A percentile compares a stretch with the other conserved stretches of the same genome.
Evolutionary conservation across 2,113 vertebrate genomes (phyloP).

Genomic region (Cromileptes altivelis): DNA sequence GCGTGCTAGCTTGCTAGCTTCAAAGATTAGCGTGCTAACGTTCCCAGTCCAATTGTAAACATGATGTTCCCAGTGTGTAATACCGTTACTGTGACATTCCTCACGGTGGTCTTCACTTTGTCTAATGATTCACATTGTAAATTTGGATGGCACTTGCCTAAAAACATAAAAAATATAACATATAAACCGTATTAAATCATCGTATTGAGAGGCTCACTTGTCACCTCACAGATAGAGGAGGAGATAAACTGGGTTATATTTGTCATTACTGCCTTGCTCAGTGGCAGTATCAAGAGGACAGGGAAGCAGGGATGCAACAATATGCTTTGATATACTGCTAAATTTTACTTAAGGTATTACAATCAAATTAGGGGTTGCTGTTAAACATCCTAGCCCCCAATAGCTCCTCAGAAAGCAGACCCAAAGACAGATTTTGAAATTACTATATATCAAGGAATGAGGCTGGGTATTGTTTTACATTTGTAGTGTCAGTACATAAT

Average conservation of each 20-base stretch:
- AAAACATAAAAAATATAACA: background rate
- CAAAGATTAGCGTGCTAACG: background rate
- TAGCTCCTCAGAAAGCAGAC: too few species aligned
- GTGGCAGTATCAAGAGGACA: background rate
- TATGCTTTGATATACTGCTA: too few species aligned
- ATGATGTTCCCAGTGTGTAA: background rate
- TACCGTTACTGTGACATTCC: background rate
- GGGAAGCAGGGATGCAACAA: too few species aligned
- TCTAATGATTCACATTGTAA: fast-evolving
- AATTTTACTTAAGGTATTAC: too few species aligned
- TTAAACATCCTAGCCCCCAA: too few species aligned
- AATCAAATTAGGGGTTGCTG: too few species aligned
- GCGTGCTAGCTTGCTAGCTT: background rate
- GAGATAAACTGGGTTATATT: background rate
- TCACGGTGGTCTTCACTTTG: background rate
- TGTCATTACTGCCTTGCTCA: constrained; percentile 1
- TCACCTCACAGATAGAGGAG: too few species aligned
- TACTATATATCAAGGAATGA: too few species aligned
- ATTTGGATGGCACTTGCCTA: fast-evolving
- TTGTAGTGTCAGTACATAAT: too few species aligned
- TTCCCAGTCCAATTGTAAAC: background rate
- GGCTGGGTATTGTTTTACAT: too few species aligned
- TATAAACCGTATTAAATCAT: background rate
- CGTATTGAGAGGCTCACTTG: background rate
- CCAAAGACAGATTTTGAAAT: too few species aligned